phyloP scores from a whole-genome alignment of 2,797 vertebrate genomes.

The Enteromius anoplus region DNA sequence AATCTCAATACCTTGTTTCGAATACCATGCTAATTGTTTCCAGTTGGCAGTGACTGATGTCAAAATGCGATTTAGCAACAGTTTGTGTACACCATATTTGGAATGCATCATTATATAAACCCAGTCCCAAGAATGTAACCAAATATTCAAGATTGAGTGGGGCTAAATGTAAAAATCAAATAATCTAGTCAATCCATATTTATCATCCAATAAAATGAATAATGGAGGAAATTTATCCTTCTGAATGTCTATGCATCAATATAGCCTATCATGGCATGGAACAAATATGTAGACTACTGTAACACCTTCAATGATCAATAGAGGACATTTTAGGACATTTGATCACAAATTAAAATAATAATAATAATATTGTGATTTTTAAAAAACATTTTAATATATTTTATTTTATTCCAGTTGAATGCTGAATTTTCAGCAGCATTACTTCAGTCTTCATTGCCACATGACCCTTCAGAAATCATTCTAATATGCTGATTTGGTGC shows the following conservation, averaged over 20 bases:
- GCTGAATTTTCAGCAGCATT: neutral
- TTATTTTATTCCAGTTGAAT: neutral
- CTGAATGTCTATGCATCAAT: neutral
- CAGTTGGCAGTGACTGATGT: neutral
- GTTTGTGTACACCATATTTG: neutral
- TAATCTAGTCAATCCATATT: neutral
- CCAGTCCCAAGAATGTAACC: neutral
- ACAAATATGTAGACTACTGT: neutral
- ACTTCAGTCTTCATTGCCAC: neutral
- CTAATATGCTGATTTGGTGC: neutral
- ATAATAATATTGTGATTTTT: neutral
- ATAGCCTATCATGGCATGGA: neutral
- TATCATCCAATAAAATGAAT: neutral
- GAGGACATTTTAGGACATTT: neutral
- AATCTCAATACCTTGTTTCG: neutral
- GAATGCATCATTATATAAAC: neutral
- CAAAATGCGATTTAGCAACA: neutral
- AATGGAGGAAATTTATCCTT: neutral
- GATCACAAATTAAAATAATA: neutral
- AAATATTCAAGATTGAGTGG: neutral
- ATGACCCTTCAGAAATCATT: neutral
- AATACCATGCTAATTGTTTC: slow-evolving; percentile 22
- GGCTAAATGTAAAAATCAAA: neutral
- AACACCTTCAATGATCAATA: neutral
- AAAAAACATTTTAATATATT: neutral